Percentiles rank a stretch among this genome's conserved stretches.
Evolutionary conservation across 2,888 invertebrate genomes (phyloP).

Genomic region (Blastobasis adustella): DNA sequence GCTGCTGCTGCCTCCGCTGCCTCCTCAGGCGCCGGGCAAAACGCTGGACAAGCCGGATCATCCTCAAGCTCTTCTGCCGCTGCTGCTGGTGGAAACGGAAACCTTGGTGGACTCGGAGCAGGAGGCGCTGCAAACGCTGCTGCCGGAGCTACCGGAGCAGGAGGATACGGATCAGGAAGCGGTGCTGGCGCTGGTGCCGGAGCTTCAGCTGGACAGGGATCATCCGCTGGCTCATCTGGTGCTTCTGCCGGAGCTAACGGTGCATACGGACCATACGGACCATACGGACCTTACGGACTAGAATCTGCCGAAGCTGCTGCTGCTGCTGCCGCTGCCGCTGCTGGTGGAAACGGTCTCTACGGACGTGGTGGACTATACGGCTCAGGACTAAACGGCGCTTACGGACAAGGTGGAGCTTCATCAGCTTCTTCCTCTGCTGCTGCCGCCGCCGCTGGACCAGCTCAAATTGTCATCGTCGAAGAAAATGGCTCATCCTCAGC

Average conservation of each 20-base stretch:
- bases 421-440: not conserved
- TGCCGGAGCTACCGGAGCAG: not conserved
- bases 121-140: not conserved
- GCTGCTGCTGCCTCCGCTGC: not conserved
- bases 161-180: not conserved
- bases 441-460: constrained; percentile 9
- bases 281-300: constrained; percentile 5
- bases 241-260: not conserved
- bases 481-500: not conserved
- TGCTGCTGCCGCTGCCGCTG: constrained; percentile 1
- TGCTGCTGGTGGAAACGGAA: not conserved
- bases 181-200: not conserved
- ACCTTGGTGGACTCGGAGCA: not conserved
- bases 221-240: not conserved
- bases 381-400: not conserved
- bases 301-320: not conserved
- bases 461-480: constrained; percentile 1
- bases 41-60: not conserved
- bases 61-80: not conserved
- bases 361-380: not conserved
- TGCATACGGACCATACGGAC: constrained; percentile 5
- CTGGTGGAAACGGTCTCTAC: constrained; percentile 2
- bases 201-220: not conserved
- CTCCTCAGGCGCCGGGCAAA: not conserved
- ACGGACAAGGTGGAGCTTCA: not conserved